Conservation (phyloP, 2,888 invertebrate species). For the Sinotaia quadrata region DNA sequence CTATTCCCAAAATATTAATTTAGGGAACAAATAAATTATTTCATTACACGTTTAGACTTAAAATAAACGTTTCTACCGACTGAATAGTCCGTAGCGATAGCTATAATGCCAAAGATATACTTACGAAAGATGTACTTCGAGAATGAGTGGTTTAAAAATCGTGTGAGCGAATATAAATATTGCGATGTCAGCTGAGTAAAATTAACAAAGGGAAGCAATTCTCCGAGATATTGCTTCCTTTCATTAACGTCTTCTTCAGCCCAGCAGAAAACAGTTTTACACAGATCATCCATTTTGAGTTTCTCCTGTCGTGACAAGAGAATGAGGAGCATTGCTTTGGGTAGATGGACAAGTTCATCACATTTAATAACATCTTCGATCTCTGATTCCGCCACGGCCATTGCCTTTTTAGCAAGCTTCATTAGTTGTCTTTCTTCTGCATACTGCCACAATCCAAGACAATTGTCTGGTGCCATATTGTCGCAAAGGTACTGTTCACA, state of each 20-base stretch:
- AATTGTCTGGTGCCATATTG: not conserved
- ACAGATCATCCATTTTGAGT: conserved; percentile 4
- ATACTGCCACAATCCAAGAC: not conserved
- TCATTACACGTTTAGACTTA: too few species aligned
- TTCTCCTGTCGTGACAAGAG: not conserved
- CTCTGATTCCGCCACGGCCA: not conserved
- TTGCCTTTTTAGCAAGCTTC: not conserved
- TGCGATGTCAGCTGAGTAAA: conserved; percentile 21
- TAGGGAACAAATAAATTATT: too few species aligned
- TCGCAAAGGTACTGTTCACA: not conserved
- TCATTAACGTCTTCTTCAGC: conserved; percentile 8
- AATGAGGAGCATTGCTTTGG: conserved; percentile 15
- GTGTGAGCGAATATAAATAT: conserved; percentile 15
- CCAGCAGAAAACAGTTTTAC: conserved; percentile 21
- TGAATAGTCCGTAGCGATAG: too few species aligned
- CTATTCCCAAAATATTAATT: too few species aligned
- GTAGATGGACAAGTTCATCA: conserved; percentile 4
- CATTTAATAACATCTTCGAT: not conserved
- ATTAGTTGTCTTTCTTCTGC: conserved; percentile 7
- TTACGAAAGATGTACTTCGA: not conserved
- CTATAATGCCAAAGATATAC: too few species aligned
- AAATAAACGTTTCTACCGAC: too few species aligned
- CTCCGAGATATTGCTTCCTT: conserved; percentile 10
- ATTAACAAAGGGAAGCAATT: conserved; percentile 25
- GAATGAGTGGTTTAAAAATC: conserved; percentile 9